These are phyloP conservation scores for Nothoprocta perdicaria DNA, from an alignment of 2,113 vertebrate species.

Conservation along the genomic window DNA sequence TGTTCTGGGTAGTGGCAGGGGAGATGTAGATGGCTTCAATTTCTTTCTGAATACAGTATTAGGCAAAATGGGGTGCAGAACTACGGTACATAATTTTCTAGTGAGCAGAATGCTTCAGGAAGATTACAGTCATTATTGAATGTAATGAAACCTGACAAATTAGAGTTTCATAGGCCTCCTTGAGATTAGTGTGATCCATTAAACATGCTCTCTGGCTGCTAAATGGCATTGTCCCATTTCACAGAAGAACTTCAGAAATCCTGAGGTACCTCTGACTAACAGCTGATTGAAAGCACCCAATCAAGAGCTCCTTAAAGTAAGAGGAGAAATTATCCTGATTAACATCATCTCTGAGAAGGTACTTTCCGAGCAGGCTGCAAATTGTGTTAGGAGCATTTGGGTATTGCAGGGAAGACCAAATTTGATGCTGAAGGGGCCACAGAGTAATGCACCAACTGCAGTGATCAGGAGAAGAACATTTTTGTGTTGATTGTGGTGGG, in stretches of 20 bases:
- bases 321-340: conserved; percentile 56
- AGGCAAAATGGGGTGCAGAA: conserved; percentile 43
- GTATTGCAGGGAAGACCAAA: conserved; percentile 44
- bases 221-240: conserved; percentile 52
- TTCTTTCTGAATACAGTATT: conserved; percentile 6
- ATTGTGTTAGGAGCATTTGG: conserved; percentile 56
- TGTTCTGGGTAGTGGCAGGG: neutral
- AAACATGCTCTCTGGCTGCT: conserved; percentile 58
- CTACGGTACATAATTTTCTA: conserved; percentile 42
- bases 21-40: neutral
- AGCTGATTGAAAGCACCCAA: conserved; percentile 45
- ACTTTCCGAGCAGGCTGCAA: conserved; percentile 37
- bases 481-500: conserved; percentile 63
- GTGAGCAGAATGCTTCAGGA: conserved; percentile 58
- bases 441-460: conserved; percentile 12
- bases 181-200: conserved; percentile 63
- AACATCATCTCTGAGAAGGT: conserved; percentile 67
- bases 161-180: conserved; percentile 64
- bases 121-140: conserved; percentile 57
- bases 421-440: conserved; percentile 64
- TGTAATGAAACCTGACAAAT: conserved; percentile 75
- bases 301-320: conserved; percentile 47
- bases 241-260: conserved; percentile 14
- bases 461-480: conserved; percentile 48
- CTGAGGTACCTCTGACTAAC: conserved; percentile 40